Evolutionary conservation across 2,888 invertebrate genomes (phyloP).

Genomic region (Nymphalis c-album): DNA sequence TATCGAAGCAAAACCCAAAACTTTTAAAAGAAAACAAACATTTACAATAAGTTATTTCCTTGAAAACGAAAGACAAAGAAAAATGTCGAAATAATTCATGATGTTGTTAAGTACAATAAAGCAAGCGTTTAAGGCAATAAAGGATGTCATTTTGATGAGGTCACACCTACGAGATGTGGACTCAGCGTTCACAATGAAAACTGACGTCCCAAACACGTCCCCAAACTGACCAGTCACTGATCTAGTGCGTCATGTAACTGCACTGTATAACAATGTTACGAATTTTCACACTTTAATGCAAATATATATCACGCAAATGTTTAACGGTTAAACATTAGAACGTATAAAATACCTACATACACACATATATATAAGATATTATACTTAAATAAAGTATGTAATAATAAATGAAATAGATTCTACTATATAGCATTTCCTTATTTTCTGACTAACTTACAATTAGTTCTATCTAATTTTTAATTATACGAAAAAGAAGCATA

Average conservation of each 20-base stretch:
- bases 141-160: slow-evolving; percentile 51
- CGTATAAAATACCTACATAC: background rate
- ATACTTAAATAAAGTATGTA: too few species aligned
- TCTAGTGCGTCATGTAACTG: slow-evolving; percentile 18
- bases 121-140: slow-evolving; percentile 45
- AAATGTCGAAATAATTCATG: slow-evolving; percentile 21
- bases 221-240: slow-evolving; percentile 11
- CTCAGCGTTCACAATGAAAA: slow-evolving; percentile 49
- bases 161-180: slow-evolving; percentile 52
- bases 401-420: too few species aligned
- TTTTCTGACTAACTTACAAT: too few species aligned
- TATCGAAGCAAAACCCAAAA: slow-evolving; percentile 7
- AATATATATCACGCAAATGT: slow-evolving; percentile 28
- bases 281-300: slow-evolving; percentile 26
- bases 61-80: slow-evolving; percentile 20
- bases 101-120: slow-evolving; percentile 29
- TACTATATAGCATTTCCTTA: too few species aligned
- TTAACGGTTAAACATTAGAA: slow-evolving; percentile 22
- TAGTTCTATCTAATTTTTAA: too few species aligned
- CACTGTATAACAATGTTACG: slow-evolving; percentile 20
- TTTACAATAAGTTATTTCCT: background rate
- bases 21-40: slow-evolving; percentile 2
- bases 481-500: too few species aligned
- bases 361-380: too few species aligned
- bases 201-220: slow-evolving; percentile 39